Evolutionary conservation across 2,113 vertebrate species (phyloP), one percentile per base, ranked within the genome.

Genomic region (Clupea harengus): DNA sequence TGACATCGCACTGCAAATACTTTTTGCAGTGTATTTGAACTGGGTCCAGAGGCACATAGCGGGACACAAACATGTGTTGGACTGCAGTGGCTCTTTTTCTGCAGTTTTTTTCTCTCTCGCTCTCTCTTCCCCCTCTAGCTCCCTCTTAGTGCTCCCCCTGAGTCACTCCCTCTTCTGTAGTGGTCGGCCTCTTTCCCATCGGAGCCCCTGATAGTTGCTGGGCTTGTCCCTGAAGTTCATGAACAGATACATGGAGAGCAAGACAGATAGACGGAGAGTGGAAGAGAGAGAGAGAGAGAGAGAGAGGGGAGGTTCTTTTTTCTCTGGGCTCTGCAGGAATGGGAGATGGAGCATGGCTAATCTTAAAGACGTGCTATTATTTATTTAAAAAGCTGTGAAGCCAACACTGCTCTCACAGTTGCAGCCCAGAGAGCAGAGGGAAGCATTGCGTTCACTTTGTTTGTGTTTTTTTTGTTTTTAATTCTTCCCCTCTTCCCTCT

Each of bases 321-420:
- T 88, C 86, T 90, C 87, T 80, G 50, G 89, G 90, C 86, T 87
- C 83, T 90, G 91, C 89, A 90, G 90, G 89, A 90, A 90, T 86
- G 89, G 88, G 92, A 94, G 89, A 92, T 93, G 92, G 88, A 94
- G 91, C 93, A 89, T 92, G 91, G 91, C 89, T 93, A 94, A 95
- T 94, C 89, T 92, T 90, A 89, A 94, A 94, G 94, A 93, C 91
- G 72, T 91, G 87, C 87, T 93, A 93, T 95, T 95, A 95, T 95
- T 94, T 95, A 95, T 95, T 95, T 93, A 93, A 94, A 94, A 94
- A 94, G 88, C 90, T 5, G 54, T 88, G 89, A 93, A 93, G 92
- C 92, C 89, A 89, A 92, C 92, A 88, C 93, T 91, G 89, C 89
- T 88, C 91, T 93, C 86, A n/a, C 88, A 92, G 84, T 90, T 83